phyloP scores from a whole-genome alignment of 2,797 vertebrate genomes.

The Catostomus latipinnis region DNA sequence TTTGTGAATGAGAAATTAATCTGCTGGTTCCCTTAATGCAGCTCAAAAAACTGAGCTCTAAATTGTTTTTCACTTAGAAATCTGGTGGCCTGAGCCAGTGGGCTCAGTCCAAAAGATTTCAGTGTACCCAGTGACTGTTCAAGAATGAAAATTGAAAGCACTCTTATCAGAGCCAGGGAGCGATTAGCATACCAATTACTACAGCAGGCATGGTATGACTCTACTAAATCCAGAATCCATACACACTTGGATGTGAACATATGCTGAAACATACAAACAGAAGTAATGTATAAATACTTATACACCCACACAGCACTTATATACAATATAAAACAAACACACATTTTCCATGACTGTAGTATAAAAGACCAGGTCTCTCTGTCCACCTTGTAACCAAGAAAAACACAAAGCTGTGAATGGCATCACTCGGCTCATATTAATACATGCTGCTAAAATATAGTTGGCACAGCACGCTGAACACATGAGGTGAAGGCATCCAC shows the following conservation, averaged over 20 bases:
- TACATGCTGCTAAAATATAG: slow-evolving; percentile 42
- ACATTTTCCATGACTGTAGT: slow-evolving; percentile 38
- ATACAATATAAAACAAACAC: slow-evolving; percentile 37
- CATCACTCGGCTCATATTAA: slow-evolving; percentile 31
- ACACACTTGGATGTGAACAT: not conserved
- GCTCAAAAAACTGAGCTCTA: slow-evolving; percentile 22
- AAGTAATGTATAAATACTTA: not conserved
- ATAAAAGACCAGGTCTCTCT: slow-evolving; percentile 31
- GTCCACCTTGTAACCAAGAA: slow-evolving; percentile 24
- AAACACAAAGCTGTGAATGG: not conserved
- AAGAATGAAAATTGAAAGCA: slow-evolving; percentile 38
- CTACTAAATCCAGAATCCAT: slow-evolving; percentile 15
- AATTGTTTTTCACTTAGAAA: slow-evolving; percentile 39
- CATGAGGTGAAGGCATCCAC: slow-evolving; percentile 33
- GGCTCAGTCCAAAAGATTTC: slow-evolving; percentile 30
- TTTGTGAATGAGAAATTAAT: slow-evolving; percentile 31
- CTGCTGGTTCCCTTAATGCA: slow-evolving; percentile 30
- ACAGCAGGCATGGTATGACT: slow-evolving; percentile 26
- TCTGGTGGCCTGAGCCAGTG: slow-evolving; percentile 26
- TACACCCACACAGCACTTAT: slow-evolving; percentile 39
- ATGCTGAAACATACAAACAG: slow-evolving; percentile 27
- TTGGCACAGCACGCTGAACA: slow-evolving; percentile 33
- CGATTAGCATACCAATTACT: slow-evolving; percentile 58
- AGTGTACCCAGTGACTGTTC: slow-evolving; percentile 4
- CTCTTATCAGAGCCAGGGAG: slow-evolving; percentile 29